Evolutionary conservation across 2,113 vertebrate species (phyloP).

Genomic region (Deroptyus accipitrinus): DNA sequence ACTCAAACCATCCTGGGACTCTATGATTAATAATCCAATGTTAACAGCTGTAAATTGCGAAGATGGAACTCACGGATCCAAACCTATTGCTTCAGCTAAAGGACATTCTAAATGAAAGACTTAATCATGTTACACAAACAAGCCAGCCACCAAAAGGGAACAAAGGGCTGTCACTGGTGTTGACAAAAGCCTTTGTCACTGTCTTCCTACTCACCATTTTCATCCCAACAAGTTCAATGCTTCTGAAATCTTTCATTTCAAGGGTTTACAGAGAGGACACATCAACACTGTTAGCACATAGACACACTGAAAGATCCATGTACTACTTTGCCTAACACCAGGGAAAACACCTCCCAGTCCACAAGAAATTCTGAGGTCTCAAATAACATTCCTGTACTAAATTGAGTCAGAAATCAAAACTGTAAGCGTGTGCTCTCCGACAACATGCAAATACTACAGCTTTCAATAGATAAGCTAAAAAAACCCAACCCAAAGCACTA

Average conservation of each 20-base stretch:
- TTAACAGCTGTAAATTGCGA: not conserved
- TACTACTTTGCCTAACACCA: not conserved
- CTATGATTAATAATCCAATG: not conserved
- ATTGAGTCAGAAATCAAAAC: not conserved
- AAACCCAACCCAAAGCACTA: not conserved
- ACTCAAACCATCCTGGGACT: not conserved
- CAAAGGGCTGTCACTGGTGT: not conserved
- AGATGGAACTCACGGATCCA: not conserved
- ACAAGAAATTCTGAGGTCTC: not conserved
- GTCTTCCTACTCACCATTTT: not conserved
- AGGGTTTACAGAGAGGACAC: not conserved
- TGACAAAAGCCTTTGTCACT: not conserved
- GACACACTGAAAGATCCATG: not conserved
- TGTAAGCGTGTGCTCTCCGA: not conserved
- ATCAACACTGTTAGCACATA: not conserved
- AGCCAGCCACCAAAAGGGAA: not conserved
- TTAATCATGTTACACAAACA: fast-evolving
- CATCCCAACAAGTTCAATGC: not conserved
- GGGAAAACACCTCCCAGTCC: not conserved
- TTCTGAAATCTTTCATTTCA: not conserved
- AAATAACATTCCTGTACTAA: not conserved
- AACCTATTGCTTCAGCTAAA: not conserved
- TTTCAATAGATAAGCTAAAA: not conserved
- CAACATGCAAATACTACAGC: not conserved
- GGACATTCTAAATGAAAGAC: not conserved